Percentiles rank a stretch among this genome's conserved stretches.
These are phyloP conservation scores for Serinus canaria DNA, from an alignment of 2,113 vertebrate species.

Conservation along the genomic window DNA sequence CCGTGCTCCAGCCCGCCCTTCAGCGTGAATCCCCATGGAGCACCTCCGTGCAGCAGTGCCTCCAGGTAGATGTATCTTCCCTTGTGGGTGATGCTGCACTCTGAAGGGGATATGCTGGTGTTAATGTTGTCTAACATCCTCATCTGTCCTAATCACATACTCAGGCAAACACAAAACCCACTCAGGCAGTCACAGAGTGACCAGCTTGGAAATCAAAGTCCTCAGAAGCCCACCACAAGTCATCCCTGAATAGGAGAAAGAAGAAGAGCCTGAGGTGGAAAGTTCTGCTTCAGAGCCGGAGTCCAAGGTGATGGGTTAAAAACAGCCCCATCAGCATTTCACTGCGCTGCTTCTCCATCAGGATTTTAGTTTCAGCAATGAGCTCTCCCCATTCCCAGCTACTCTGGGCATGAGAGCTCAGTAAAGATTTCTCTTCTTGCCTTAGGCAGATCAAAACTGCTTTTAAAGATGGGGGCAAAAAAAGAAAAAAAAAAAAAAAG, in stretches of 20 bases:
- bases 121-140: conserved; percentile 64
- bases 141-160: conserved; percentile 12
- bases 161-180: neutral
- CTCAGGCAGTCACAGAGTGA: neutral
- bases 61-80: conserved; percentile 82
- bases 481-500: too few species aligned
- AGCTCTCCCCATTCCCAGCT: neutral
- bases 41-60: conserved; percentile 87
- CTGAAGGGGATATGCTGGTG: neutral
- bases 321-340: neutral
- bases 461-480: neutral
- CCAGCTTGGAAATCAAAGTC: neutral
- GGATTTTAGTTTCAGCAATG: neutral
- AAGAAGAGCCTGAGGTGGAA: neutral
- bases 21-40: conserved; percentile 94
- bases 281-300: neutral
- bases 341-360: neutral
- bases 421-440: neutral
- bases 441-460: neutral
- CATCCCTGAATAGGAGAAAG: neutral
- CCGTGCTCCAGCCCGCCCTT: conserved; percentile 90
- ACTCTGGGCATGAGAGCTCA: neutral
- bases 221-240: neutral
- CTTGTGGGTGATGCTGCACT: conserved; percentile 20
- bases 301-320: neutral